These are phyloP conservation scores for Sebastes oblongus DNA, from an alignment of 2,797 vertebrate genomes.

Conservation along the genomic window DNA sequence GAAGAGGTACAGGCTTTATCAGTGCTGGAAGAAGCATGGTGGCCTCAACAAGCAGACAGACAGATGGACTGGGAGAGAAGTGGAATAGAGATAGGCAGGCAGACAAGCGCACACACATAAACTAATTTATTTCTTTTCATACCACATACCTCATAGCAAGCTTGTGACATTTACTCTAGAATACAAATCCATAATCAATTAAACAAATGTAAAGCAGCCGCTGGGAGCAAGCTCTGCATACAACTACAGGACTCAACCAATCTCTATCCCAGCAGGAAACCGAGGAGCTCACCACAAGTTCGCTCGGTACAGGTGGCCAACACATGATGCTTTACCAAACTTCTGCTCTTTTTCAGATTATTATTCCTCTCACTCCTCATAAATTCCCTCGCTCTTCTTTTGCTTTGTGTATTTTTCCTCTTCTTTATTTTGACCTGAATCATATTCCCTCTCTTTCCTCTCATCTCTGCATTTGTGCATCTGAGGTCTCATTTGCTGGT, in stretches of 20 bases:
- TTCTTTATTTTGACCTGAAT: neutral
- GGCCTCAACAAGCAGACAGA: conserved; percentile 2
- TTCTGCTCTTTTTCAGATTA: neutral
- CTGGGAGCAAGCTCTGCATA: neutral
- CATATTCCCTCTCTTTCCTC: neutral
- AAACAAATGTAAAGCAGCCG: conserved; percentile 29
- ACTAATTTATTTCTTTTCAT: conserved; percentile 2
- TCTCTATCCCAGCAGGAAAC: conserved; percentile 14
- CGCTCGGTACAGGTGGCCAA: neutral
- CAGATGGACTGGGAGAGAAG: conserved; percentile 19
- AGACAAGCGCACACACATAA: neutral
- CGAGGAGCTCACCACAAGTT: neutral
- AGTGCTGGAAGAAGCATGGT: neutral
- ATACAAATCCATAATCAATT: conserved; percentile 40
- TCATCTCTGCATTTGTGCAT: neutral
- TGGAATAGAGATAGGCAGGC: neutral
- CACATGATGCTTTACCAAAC: neutral
- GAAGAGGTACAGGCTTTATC: neutral
- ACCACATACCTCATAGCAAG: neutral
- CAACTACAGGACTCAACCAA: conserved; percentile 5
- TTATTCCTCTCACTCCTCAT: neutral
- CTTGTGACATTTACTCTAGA: conserved; percentile 22
- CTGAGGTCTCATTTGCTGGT: neutral
- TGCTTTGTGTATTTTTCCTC: neutral
- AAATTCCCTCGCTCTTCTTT: neutral